A percentile compares a stretch with the other conserved stretches of the same genome.
Conservation (phyloP, 2,888 invertebrate species). For the Adelognathus sp. region DNA sequence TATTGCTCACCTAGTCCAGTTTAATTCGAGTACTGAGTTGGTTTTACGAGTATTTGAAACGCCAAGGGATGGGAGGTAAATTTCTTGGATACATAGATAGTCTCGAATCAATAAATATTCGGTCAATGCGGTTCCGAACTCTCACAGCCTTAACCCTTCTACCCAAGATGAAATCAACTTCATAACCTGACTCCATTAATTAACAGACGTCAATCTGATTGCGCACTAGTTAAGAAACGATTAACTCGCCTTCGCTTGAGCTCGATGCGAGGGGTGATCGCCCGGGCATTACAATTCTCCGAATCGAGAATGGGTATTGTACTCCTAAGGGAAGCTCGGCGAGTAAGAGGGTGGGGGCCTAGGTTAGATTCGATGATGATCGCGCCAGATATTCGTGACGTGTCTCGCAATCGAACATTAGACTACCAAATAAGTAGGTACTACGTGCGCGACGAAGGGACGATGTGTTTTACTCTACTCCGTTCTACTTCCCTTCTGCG, state of each 20-base stretch:
- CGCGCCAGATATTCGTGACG: slow-evolving; percentile 33
- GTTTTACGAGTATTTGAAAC: too few relatives aligned
- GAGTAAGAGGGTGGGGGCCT: neutral
- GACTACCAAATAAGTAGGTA: slow-evolving; percentile 81
- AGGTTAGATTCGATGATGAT: slow-evolving; percentile 46
- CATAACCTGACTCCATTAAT: neutral
- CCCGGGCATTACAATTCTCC: slow-evolving; percentile 42
- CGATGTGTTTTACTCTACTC: slow-evolving; percentile 35
- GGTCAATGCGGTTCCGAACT: too few relatives aligned
- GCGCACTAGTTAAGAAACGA: slow-evolving; percentile 29
- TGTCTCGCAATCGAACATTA: slow-evolving; percentile 76
- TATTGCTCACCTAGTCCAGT: too few relatives aligned
- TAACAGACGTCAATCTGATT: slow-evolving; percentile 21
- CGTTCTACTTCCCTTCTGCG: slow-evolving; percentile 26
- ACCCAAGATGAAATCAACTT: neutral
- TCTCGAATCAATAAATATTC: too few relatives aligned
- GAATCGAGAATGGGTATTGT: slow-evolving; percentile 44
- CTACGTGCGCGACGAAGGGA: slow-evolving; percentile 54
- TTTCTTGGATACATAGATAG: too few relatives aligned
- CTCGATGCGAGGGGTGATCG: neutral
- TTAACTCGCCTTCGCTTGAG: slow-evolving; percentile 12
- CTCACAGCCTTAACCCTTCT: neutral
- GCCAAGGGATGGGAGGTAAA: too few relatives aligned
- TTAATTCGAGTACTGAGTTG: too few relatives aligned
- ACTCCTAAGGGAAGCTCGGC: slow-evolving; percentile 10